Conservation (phyloP, 2,888 invertebrate species). For the Erannis defoliaria region DNA sequence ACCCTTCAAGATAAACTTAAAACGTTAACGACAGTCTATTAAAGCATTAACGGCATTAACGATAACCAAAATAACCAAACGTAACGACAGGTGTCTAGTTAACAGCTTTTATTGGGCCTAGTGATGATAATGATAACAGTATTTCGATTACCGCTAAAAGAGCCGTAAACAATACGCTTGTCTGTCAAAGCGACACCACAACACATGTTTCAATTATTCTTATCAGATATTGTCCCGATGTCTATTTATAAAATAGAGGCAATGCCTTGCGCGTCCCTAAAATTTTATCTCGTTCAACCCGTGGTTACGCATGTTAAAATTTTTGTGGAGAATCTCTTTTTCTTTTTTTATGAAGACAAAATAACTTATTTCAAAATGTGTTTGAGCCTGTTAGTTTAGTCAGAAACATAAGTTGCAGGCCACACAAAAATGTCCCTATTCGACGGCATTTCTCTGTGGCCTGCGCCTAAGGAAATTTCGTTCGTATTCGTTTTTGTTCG, state of each 20-base stretch:
- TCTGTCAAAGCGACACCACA: constrained; percentile 58
- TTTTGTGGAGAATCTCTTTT: background rate
- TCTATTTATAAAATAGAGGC: constrained; percentile 31
- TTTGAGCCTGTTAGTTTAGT: no score
- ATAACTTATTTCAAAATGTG: no score
- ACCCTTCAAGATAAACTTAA: constrained; percentile 22
- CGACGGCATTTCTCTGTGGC: no score
- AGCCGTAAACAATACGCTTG: constrained; percentile 58
- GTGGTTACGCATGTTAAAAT: background rate
- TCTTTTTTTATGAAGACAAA: background rate
- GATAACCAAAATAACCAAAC: constrained; percentile 44
- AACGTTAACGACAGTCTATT: constrained; percentile 24
- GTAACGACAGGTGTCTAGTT: constrained; percentile 74
- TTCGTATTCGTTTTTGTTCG: no score
- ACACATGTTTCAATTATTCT: constrained; percentile 84
- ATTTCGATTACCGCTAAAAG: constrained; percentile 63
- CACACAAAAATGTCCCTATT: no score
- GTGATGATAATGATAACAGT: constrained; percentile 64
- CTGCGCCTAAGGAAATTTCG: no score
- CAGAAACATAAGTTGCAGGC: no score
- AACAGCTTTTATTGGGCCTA: constrained; percentile 71
- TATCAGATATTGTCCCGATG: constrained; percentile 67
- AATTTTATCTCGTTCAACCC: background rate
- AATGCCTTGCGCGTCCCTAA: background rate
- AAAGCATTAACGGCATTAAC: constrained; percentile 12